Conservation (phyloP, 2,888 invertebrate species). For the Stenoptilia bipunctidactyla region DNA sequence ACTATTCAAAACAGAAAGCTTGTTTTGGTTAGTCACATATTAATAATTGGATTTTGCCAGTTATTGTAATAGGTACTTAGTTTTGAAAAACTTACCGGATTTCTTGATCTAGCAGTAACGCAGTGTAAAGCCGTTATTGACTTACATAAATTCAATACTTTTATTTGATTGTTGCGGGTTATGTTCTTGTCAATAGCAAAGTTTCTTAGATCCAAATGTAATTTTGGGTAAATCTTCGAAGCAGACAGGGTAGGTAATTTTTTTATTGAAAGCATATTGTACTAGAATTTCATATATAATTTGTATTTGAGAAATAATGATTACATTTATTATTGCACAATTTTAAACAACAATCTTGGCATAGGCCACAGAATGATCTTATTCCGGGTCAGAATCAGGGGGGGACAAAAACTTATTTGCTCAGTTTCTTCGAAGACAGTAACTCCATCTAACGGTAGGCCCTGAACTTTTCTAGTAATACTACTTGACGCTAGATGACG, state of each 20-base stretch:
- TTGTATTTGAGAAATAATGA: too few species aligned
- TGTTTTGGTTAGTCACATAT: too few species aligned
- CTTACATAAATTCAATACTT: slow-evolving; percentile 39
- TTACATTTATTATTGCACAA: too few species aligned
- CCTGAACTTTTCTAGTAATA: too few species aligned
- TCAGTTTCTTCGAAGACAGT: too few species aligned
- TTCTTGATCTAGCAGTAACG: slow-evolving; percentile 33
- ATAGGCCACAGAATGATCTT: too few species aligned
- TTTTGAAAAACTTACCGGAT: slow-evolving; percentile 36
- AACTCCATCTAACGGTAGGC: too few species aligned
- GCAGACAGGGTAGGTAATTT: slow-evolving; percentile 39
- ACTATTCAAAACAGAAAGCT: too few species aligned
- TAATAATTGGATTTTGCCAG: background rate
- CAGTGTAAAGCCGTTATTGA: slow-evolving; percentile 43
- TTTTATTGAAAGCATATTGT: slow-evolving; percentile 51
- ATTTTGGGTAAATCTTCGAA: slow-evolving; percentile 41
- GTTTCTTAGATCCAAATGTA: slow-evolving; percentile 27
- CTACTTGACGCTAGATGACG: too few species aligned
- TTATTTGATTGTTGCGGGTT: slow-evolving; percentile 30
- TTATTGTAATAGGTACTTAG: background rate
- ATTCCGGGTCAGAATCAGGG: too few species aligned
- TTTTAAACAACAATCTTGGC: too few species aligned
- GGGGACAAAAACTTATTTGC: too few species aligned
- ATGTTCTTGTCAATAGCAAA: slow-evolving; percentile 25
- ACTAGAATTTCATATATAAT: slow-evolving; percentile 2